Base-by-base conservation (phyloP, 2,888 invertebrate genomes). In the Rhogogaster chlorosoma region DNA sequence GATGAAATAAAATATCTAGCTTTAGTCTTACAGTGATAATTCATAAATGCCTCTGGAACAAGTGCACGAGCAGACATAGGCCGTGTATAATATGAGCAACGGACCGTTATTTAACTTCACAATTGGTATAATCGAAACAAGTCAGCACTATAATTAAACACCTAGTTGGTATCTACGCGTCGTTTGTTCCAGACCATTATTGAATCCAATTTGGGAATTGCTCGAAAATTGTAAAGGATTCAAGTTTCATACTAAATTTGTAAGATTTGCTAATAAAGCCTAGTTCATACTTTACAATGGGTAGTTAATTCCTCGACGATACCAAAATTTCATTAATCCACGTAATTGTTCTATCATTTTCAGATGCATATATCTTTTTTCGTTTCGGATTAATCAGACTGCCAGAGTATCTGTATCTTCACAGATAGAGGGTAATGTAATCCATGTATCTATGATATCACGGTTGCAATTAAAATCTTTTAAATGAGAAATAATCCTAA, bases 241-340 rank as follows among this genome's bases (percentile, higher is more conserved):
- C 53, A 29, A 77, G 53, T 29, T 77, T 29, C 77, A 9, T 77
- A 77, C 49, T 77, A 32, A 32, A 77, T 53, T 77, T 77, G 49
- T 77, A 77, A 77, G 6, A 53, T 53, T 77, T 77, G 53, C 45
- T 77, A 77, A 77, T 77, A 77, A 77, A 77, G 29, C 53, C 32
- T 53, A 32, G 32, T 29, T 77, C 53, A 10, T 22, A 18, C 22
- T 45, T 29, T 53, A 77, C n/a, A 53, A 1, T 73, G 42, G 42
- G 10, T 73, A 38, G 26, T 38, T n/a, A 45, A 18, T 29, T 77
- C 53, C 53, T 22, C 1, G 42, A 42, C 15, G n/a, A 73, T 42
- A 32, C 32, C 29, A 32, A 29, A 10, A 67, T 67, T 32, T 32
- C 26, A 67, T 67, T 67, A 15, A 67, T 29, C 18, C 15, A 15